Conservation (phyloP, 2,797 vertebrate species). For the Cercopithecus diana region DNA sequence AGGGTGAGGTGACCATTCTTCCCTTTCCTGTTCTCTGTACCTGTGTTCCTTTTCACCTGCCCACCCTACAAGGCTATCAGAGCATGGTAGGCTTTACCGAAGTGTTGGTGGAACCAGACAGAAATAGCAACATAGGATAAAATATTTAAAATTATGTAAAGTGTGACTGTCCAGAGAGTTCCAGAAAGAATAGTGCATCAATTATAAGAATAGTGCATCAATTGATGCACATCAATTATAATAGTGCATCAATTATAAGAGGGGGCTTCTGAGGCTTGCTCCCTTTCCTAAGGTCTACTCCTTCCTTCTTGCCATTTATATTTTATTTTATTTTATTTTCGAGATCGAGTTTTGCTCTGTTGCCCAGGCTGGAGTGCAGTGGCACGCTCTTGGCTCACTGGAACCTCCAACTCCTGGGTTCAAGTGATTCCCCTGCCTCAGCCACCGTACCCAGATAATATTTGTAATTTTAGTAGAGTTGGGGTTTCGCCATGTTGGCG, state of each 20-base stretch:
- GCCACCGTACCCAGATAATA: background rate
- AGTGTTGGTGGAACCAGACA: background rate
- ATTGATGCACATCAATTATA: background rate
- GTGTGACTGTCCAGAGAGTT: background rate
- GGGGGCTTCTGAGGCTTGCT: background rate
- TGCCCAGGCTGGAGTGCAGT: background rate
- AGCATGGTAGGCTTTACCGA: background rate
- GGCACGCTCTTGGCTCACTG: background rate
- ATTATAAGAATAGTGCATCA: background rate
- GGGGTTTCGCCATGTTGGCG: background rate
- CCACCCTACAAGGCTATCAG: rapidly evolving
- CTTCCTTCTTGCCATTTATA: background rate
- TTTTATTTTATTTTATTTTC: background rate
- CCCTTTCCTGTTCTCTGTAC: background rate
- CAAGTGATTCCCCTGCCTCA: background rate
- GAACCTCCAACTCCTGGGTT: background rate
- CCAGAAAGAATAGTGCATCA: background rate
- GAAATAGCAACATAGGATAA: background rate
- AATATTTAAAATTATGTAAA: background rate
- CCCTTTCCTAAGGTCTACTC: background rate
- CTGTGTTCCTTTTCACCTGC: background rate
- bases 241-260: background rate
- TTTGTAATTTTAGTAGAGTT: background rate
- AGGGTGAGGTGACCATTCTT: background rate
- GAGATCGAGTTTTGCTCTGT: background rate